Conservation (phyloP, 2,888 invertebrate species). For the Erannis defoliaria region DNA sequence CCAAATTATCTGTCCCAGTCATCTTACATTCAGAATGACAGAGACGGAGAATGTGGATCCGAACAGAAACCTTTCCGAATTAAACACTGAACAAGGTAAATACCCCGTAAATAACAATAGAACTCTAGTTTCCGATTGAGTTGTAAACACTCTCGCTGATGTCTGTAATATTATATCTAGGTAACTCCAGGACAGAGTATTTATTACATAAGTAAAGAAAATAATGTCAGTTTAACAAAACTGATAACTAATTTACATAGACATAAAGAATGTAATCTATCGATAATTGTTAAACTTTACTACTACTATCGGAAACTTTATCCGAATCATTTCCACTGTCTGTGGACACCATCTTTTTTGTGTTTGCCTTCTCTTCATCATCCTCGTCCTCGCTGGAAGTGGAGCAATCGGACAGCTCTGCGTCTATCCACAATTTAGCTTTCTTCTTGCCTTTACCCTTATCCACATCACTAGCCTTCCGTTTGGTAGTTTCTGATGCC, state of each 20-base stretch:
- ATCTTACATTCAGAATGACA: too few species aligned
- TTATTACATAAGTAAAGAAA: not conserved
- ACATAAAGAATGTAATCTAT: not conserved
- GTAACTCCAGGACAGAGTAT: too few species aligned
- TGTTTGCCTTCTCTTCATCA: constrained; percentile 50
- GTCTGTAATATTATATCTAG: too few species aligned
- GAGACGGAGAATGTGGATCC: too few species aligned
- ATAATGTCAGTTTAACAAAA: not conserved
- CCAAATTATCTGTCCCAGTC: too few species aligned
- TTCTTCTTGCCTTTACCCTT: constrained; percentile 71
- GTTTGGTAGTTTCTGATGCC: constrained; percentile 70
- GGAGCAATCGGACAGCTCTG: constrained; percentile 81
- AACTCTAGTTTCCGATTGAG: too few species aligned
- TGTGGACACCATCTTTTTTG: constrained; percentile 60
- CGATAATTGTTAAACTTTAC: constrained; percentile 46
- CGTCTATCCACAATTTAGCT: constrained; percentile 81
- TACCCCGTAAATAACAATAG: too few species aligned
- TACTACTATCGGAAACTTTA: constrained; percentile 54
- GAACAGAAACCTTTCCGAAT: too few species aligned
- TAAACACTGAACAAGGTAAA: too few species aligned
- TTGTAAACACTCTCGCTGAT: too few species aligned
- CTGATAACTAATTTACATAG: not conserved
- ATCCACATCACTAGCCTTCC: constrained; percentile 68
- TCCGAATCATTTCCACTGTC: constrained; percentile 81
- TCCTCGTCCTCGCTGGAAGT: constrained; percentile 79